Evolutionary conservation across 2,888 invertebrate genomes (phyloP).

Genomic region (Pyrochroa serraticornis): DNA sequence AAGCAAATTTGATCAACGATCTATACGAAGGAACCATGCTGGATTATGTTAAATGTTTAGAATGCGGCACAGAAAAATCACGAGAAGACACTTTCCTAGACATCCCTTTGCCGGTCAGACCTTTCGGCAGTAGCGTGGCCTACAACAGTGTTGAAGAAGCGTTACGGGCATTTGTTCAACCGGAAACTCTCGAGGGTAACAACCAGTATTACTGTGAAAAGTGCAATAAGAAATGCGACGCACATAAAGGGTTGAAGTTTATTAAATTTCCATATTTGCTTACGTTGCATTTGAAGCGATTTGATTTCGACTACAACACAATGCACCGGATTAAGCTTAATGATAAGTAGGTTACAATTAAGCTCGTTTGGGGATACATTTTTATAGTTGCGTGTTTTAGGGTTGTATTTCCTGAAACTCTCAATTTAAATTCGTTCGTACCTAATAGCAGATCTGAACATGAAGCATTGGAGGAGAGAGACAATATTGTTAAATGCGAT

Average conservation of each 20-base stretch:
- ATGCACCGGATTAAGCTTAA: conserved; percentile 86
- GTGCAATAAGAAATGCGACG: conserved; percentile 85
- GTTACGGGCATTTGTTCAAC: conserved; percentile 79
- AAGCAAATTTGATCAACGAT: conserved; percentile 80
- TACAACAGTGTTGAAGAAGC: conserved; percentile 85
- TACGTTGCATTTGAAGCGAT: conserved; percentile 85
- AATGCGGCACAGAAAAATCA: conserved; percentile 82
- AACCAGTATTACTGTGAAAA: conserved; percentile 89
- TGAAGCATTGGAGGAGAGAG: conserved; percentile 58
- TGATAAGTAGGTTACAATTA: conserved; percentile 68
- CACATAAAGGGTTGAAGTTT: conserved; percentile 89
- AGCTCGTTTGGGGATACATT: background rate
- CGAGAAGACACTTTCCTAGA: conserved; percentile 84
- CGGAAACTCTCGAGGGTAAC: conserved; percentile 80
- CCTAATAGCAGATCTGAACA: conserved; percentile 50
- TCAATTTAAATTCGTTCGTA: conserved; percentile 80
- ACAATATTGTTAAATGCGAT: conserved; percentile 62
- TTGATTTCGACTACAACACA: conserved; percentile 86
- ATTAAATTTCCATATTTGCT: conserved; percentile 84
- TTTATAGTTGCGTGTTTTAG: conserved; percentile 57
- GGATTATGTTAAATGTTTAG: conserved; percentile 88
- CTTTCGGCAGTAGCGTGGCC: conserved; percentile 77
- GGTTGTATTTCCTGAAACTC: conserved; percentile 79
- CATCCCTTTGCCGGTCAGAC: conserved; percentile 83
- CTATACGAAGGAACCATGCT: conserved; percentile 79